Base-by-base conservation (phyloP, 2,797 vertebrate genomes). In the Halcyon smyrnensis region DNA sequence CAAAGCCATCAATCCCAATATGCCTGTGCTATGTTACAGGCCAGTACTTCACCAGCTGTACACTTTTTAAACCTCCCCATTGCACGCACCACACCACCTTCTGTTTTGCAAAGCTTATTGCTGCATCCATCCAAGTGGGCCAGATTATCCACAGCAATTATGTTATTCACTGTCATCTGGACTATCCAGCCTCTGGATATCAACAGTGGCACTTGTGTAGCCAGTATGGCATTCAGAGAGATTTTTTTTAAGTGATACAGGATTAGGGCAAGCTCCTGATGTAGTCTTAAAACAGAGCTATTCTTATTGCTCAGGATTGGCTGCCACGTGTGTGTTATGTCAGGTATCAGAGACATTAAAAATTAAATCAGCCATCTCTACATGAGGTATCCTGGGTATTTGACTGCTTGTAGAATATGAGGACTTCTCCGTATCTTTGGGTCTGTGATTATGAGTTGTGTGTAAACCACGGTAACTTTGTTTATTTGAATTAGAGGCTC, bases 251-350 rank as follows among this genome's bases (percentile, higher is more conserved):
- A 54, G 23, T 9, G 34, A 23, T 11, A 9, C 5, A 10, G 4
- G 12, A 48, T 15, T 1, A 30, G 15, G 16, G 8, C 6, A 84
- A 63, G 39, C 19, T 41, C 17, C 15, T 1, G 0, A 19, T 25
- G 10, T 4, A 27, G 56, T 14, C 23, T 37, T 28, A 67, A 46
- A 10, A 32, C 0, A 1, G 20, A 0, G 1, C 1, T 59, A 3
- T 16, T 54, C 37, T 43, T 62, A 75, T 12, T n/a, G 21, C 18
- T 87, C 11, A 12, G 21, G 37, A 53, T 50, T 1, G 5, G 30
- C 15, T 62, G 5, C 25, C 30, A 23, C 0, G 0, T 39, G 21
- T 11, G 2, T 27, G 15, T 27, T 43, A 12, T 11, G 16, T 43
- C 57, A 71, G 50, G 78, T 25, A 73, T 60, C 11, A 43, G 48